Evolutionary conservation across 1,140 invertebrate species (phyloP), one percentile per base, ranked within the genome.

Genomic region (Zaprionus africanus): DNA sequence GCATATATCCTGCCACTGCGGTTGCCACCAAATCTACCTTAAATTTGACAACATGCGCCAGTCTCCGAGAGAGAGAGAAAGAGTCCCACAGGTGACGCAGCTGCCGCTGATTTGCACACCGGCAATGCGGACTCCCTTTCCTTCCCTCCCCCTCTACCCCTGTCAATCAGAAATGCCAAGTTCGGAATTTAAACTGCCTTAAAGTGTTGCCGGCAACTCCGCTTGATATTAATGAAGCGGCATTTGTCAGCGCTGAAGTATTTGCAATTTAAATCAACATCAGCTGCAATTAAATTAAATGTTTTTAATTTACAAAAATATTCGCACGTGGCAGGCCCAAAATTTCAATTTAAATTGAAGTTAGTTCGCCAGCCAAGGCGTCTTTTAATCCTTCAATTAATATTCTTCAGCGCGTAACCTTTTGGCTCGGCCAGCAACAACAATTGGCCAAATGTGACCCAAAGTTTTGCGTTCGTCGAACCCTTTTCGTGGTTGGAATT

Each of bases 331-430:
- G 67, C 69, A 69, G 26, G 17, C 60, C 71, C 31, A 82, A 90
- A 90, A 90, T 90, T 90, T 85, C 72, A 85, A 90, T 90, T 90
- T 90, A 90, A 90, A 90, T 90, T 85, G 82, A 90, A 90, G 73
- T 90, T 85, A 82, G 85, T 82, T 90, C 64, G 67, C 36, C 76
- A 76, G 51, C 24, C 71, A 46, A 46, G 61, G 65, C 76, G 85
- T 73, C 86, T 85, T 90, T 66, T 90, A 90, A 90, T 90, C 85
- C 85, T 85, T 90, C 85, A 90, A 90, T 90, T 90, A 90, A 90
- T 90, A 90, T 90, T 90, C 81, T 77, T 90, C 76, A 84, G 76
- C 76, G 56, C 82, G 49, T 63, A 80, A 75, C 69, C 81, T 84
- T 79, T 78, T 34, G 13, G n/a, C 13, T n/a, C 51, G 53, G 26